These are phyloP conservation scores for Doryteuthis pealeii DNA, from an alignment of 1,140 invertebrate species.

Conservation along the genomic window DNA sequence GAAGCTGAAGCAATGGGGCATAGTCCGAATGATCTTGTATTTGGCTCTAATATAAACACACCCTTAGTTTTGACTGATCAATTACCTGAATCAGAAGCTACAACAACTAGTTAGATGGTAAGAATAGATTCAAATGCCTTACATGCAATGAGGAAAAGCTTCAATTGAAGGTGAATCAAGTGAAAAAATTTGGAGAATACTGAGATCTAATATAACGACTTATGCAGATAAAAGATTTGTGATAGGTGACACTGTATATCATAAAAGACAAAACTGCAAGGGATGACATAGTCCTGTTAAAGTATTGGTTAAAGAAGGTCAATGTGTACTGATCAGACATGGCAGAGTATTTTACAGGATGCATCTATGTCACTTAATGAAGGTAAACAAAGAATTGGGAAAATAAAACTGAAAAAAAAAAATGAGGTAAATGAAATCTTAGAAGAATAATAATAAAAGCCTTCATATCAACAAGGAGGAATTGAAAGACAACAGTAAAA, in stretches of 20 bases:
- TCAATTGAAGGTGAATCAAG: neutral
- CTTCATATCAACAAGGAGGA: no score
- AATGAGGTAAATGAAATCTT: no score
- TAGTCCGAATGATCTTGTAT: neutral
- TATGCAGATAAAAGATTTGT: neutral
- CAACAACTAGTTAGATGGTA: no score
- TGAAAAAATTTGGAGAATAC: neutral
- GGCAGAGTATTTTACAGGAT: no score
- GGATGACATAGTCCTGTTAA: neutral
- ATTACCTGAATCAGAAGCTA: neutral
- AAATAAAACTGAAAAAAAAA: neutral
- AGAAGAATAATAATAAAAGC: no score
- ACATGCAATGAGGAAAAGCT: neutral
- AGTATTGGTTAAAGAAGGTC: neutral
- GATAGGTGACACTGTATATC: neutral
- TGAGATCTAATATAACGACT: neutral
- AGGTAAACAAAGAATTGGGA: neutral
- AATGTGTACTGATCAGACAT: neutral
- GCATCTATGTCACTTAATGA: neutral
- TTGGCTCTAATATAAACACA: no score
- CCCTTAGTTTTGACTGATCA: neutral
- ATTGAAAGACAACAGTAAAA: no score
- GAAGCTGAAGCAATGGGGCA: neutral
- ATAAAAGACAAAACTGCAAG: no score
- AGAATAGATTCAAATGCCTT: neutral